Conservation (phyloP, 2,113 vertebrate genomes). For the Thalassarche chlororhynchos region DNA sequence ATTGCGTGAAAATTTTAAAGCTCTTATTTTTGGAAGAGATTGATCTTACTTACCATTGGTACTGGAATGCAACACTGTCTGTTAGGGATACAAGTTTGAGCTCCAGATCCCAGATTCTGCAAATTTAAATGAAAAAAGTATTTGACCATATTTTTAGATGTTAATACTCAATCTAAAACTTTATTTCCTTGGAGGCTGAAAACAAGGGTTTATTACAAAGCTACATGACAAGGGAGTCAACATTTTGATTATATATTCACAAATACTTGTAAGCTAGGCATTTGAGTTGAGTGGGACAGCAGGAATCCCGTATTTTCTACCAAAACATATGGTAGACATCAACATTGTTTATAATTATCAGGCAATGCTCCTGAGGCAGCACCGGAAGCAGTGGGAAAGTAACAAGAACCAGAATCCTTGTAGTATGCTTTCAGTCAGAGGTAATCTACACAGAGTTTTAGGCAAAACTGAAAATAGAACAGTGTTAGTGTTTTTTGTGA, state of each 20-base stretch:
- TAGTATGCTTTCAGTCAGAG: not conserved
- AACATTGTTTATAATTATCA: conserved; percentile 63
- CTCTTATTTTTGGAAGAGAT: not conserved
- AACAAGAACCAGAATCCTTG: conserved; percentile 51
- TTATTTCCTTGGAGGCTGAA: not conserved
- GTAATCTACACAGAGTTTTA: not conserved
- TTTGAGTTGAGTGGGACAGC: not conserved
- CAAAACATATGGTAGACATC: conserved; percentile 67
- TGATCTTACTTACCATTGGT: conserved; percentile 42
- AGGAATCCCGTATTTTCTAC: not conserved
- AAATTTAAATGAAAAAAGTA: not conserved
- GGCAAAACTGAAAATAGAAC: not conserved
- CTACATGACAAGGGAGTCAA: not conserved
- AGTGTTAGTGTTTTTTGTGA: not conserved
- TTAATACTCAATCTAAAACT: not conserved
- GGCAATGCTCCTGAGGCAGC: conserved; percentile 61
- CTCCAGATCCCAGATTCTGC: not conserved
- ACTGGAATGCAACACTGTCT: not conserved
- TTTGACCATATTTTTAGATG: not conserved
- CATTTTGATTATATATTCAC: not conserved
- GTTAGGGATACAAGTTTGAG: not conserved
- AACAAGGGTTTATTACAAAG: not conserved
- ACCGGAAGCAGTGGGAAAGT: conserved; percentile 48
- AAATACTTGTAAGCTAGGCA: not conserved
- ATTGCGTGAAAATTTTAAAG: not conserved